Conservation (phyloP, 2,797 vertebrate genomes). For the Gila robusta region DNA sequence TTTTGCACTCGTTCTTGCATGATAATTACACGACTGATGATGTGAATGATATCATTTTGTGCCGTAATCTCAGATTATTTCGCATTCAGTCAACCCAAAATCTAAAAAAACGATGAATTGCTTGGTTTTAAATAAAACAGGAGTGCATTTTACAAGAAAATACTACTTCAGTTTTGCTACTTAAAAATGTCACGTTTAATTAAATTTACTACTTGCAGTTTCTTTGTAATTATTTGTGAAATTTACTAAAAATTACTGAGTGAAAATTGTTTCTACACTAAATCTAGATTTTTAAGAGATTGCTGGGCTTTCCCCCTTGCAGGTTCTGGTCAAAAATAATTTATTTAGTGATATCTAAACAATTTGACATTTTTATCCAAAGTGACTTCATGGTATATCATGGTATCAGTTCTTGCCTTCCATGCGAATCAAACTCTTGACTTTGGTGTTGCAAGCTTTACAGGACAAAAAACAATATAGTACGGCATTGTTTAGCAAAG, state of each 20-base stretch:
- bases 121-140: background rate
- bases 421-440: background rate
- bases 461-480: background rate
- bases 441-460: background rate
- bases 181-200: background rate
- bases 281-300: background rate
- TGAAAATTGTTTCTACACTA: background rate
- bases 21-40: slow-evolving; percentile 51
- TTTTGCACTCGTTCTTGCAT: slow-evolving; percentile 41
- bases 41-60: slow-evolving; percentile 51
- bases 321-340: background rate
- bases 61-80: slow-evolving; percentile 42
- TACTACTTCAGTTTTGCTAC: background rate
- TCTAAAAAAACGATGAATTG: background rate
- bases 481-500: slow-evolving; percentile 61
- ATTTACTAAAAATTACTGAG: background rate
- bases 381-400: background rate
- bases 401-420: background rate
- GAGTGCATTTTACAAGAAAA: background rate
- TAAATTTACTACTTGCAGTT: no score
- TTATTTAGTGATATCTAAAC: background rate
- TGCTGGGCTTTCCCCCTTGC: background rate
- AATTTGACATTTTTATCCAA: background rate
- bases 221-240: background rate
- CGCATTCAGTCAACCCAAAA: slow-evolving; percentile 24